Evolutionary conservation across 1,140 invertebrate genomes (phyloP), one percentile per base, ranked within the genome.

Genomic region (Listronotus bonariensis): DNA sequence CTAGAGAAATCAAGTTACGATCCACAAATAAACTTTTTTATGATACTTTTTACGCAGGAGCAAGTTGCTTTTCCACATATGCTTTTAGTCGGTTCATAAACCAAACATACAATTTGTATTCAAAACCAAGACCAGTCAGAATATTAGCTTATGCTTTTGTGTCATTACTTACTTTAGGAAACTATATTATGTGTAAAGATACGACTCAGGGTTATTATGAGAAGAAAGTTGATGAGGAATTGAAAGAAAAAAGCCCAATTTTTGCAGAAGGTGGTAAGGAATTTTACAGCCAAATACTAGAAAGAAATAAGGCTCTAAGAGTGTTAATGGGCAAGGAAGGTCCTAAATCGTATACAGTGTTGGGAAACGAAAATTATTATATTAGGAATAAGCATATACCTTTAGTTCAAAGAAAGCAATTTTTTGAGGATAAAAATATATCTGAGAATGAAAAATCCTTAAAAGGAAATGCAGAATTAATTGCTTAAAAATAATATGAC

Each of bases 241-340:
- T 92, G 10, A 82, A 83, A 57, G 70, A 80, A 17, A 69, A 89
- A 48, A 86, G 85, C 26, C 74, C 79, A 18, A 81, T 85, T 32
- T 92, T 88, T 77, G 77, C 87, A 7, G 80, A 87, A 74, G 89
- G 89, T 38, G 92, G 90, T 9, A 80, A 87, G 36, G 86, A 89
- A 74, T 93, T 84, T 79, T 94, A 92, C 76, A 81, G 84, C 32
- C 91, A 92, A 78, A 75, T 86, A 10, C 72, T 92, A 42, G 78
- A 86, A 65, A 85, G 87, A 73, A 93, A 95, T 76, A 84, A 86
- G 65, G 89, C 90, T 0, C 71, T 92, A 12, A 77, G 90, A 68
- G 75, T 79, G 43, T 73, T 93, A 3, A 79, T 92, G 75, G 88
- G 87, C 3, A 69, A 75, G 12, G 75, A 84, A 70, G 83, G 85